Evolutionary conservation across 2,888 invertebrate species (phyloP).

Genomic region (Hyles lineata): DNA sequence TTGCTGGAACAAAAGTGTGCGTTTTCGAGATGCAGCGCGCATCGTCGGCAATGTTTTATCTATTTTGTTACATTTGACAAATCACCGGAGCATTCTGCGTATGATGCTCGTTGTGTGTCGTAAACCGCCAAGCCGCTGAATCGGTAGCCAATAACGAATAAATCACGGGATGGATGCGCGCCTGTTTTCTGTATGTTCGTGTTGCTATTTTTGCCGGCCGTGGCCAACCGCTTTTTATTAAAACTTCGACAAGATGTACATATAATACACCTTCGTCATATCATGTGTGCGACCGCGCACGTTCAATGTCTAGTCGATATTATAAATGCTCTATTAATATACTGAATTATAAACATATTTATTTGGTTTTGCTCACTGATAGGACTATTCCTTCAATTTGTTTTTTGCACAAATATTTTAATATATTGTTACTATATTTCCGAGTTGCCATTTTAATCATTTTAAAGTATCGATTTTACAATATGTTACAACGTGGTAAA

Average conservation of each 20-base stretch:
- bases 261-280: constrained; percentile 43
- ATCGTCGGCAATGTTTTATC: constrained; percentile 43
- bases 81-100: constrained; percentile 47
- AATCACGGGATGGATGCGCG: constrained; percentile 76
- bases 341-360: neutral
- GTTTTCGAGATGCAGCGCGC: neutral
- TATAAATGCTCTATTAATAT: neutral
- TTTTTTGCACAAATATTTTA: no score
- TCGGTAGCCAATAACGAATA: constrained; percentile 74
- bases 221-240: constrained; percentile 66
- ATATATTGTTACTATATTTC: no score
- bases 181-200: constrained; percentile 81
- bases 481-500: no score
- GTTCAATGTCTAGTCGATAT: neutral
- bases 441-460: no score
- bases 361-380: no score
- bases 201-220: constrained; percentile 73
- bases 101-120: constrained; percentile 57
- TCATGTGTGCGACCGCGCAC: constrained; percentile 11
- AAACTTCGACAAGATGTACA: constrained; percentile 59
- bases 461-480: no score
- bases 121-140: constrained; percentile 72
- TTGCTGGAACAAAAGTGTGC: neutral
- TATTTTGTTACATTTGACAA: constrained; percentile 58
- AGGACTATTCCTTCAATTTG: no score